These are phyloP conservation scores for Panurus biarmicus DNA, from an alignment of 2,113 vertebrate genomes.

Conservation along the genomic window DNA sequence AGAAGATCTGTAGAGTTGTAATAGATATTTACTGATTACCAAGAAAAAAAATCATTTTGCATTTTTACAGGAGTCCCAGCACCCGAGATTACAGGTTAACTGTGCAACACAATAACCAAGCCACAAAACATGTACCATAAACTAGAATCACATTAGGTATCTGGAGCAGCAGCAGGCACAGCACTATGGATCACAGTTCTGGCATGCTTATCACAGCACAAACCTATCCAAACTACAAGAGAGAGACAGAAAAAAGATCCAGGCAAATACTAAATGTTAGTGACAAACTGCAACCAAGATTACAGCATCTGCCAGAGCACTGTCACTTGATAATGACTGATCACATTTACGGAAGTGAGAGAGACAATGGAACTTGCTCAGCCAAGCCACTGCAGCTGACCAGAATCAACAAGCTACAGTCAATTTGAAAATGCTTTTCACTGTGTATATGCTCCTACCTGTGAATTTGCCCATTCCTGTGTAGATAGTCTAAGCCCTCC, in stretches of 20 bases:
- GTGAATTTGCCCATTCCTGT: slow-evolving; percentile 98
- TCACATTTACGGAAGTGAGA: background rate
- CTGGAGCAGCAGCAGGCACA: background rate
- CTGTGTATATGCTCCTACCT: slow-evolving; percentile 69
- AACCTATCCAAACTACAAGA: background rate
- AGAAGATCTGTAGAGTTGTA: background rate
- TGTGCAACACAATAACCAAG: background rate
- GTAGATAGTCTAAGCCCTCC: slow-evolving; percentile 95
- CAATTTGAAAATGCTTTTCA: background rate
- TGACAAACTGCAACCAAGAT: background rate
- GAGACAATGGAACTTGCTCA: background rate
- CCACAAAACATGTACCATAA: background rate
- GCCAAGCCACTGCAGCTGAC: background rate
- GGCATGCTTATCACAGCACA: background rate
- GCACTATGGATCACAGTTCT: background rate
- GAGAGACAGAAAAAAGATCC: background rate
- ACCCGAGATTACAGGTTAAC: background rate
- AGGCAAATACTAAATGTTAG: background rate
- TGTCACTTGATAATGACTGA: background rate
- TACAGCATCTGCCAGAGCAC: accelerated
- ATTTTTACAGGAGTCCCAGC: background rate
- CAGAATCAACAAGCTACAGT: background rate
- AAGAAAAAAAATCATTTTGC: background rate
- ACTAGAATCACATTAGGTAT: background rate
- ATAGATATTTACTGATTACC: background rate